phyloP scores from a whole-genome alignment of 2,888 invertebrate genomes.

The Caenorhabditis wallacei region DNA sequence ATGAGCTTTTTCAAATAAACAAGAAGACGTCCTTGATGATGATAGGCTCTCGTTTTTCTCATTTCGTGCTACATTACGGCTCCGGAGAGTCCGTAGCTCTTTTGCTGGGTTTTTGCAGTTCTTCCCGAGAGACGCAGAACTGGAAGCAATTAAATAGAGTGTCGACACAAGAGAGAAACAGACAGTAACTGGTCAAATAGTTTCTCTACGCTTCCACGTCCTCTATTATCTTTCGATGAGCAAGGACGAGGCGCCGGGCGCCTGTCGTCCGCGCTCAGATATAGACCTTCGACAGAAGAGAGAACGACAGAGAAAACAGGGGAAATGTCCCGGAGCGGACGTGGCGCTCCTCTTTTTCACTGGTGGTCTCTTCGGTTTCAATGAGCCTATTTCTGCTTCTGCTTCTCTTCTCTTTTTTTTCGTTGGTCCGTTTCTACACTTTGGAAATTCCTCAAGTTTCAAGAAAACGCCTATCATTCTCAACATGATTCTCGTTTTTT shows the following conservation, averaged over 20 bases:
- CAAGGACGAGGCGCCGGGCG: constrained; percentile 19
- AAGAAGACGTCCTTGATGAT: not conserved
- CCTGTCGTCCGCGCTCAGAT: not conserved
- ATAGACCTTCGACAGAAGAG: constrained; percentile 3
- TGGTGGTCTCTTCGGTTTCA: constrained; percentile 9
- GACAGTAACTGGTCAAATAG: constrained; percentile 24
- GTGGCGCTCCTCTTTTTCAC: constrained; percentile 30
- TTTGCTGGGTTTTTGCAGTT: constrained; percentile 5
- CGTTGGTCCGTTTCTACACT: not conserved
- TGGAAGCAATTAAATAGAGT: constrained; percentile 4
- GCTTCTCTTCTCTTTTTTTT: not conserved
- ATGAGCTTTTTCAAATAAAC: constrained; percentile 8
- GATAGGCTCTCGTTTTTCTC: constrained; percentile 4
- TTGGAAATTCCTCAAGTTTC: not conserved
- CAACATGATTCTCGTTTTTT: not conserved
- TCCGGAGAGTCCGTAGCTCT: not conserved
- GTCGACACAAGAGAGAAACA: not conserved
- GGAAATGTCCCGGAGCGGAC: constrained; percentile 13
- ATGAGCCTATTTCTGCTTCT: not conserved
- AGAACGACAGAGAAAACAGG: not conserved
- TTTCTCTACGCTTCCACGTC: not conserved
- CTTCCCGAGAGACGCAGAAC: constrained; percentile 9
- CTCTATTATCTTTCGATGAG: not conserved
- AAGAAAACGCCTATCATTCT: not conserved
- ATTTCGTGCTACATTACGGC: not conserved